Conservation (phyloP, 2,113 vertebrate genomes). For the Bujurquina vittata region DNA sequence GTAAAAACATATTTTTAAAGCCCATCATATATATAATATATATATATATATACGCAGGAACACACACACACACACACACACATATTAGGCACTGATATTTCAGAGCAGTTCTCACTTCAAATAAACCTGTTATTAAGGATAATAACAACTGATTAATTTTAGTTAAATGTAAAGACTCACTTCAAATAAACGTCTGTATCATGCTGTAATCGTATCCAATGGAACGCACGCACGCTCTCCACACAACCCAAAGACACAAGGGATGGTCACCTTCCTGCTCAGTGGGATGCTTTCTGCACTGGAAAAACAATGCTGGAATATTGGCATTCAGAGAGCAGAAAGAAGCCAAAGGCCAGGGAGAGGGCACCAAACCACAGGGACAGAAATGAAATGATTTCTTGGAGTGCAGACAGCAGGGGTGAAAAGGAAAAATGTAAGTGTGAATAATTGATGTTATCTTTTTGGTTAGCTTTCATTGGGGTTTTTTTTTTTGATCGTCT, state of each 20-base stretch:
- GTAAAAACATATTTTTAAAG: background rate
- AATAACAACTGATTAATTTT: background rate
- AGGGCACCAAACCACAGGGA: constrained; percentile 41
- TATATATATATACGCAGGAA: too few relatives aligned
- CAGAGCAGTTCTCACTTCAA: background rate
- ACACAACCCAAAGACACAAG: constrained; percentile 29
- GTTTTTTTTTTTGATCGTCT: background rate
- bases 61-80: too few relatives aligned
- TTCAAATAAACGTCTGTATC: background rate
- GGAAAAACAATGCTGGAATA: constrained; percentile 54
- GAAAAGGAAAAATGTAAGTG: constrained; percentile 36
- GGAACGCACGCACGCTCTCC: background rate
- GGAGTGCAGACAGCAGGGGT: constrained; percentile 44
- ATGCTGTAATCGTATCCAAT: background rate
- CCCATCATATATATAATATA: background rate
- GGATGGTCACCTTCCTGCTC: constrained; percentile 66
- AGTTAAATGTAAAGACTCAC: background rate
- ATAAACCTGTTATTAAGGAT: background rate
- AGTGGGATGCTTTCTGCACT: constrained; percentile 50
- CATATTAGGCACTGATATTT: background rate
- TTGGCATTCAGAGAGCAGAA: constrained; percentile 60
- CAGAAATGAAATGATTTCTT: constrained; percentile 52
- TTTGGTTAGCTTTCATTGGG: constrained; percentile 15
- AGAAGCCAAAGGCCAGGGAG: constrained; percentile 51
- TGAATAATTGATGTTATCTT: constrained; percentile 60